Percentiles rank a stretch among this genome's conserved stretches.
These are phyloP conservation scores for Rhynchophorus ferrugineus DNA, from an alignment of 1,140 invertebrate species.

Conservation along the genomic window DNA sequence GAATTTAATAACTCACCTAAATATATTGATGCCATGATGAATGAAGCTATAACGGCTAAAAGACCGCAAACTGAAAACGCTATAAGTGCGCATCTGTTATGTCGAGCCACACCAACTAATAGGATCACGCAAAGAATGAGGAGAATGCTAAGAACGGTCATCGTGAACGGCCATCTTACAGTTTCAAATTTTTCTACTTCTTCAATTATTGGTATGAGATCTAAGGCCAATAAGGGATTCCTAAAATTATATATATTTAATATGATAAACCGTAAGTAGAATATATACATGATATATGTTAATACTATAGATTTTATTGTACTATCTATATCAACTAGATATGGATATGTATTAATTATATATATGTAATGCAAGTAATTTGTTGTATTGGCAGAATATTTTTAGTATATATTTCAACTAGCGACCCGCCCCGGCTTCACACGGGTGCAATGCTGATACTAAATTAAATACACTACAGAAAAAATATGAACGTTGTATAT, in stretches of 20 bases:
- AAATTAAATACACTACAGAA: too few relatives aligned
- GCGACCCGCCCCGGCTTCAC: too few relatives aligned
- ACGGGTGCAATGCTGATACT: too few relatives aligned
- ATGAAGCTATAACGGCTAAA: slow-evolving; percentile 83
- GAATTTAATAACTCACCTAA: slow-evolving; percentile 50
- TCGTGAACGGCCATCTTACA: slow-evolving; percentile 69
- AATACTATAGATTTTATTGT: too few relatives aligned
- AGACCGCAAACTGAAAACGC: slow-evolving; percentile 79
- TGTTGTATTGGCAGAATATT: too few relatives aligned
- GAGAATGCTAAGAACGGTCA: slow-evolving; percentile 66
- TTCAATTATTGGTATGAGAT: slow-evolving; percentile 55
- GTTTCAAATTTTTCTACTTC: slow-evolving; percentile 55
- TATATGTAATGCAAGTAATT: too few relatives aligned
- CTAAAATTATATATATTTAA: slow-evolving; percentile 3
- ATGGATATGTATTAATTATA: too few relatives aligned
- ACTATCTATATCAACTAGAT: too few relatives aligned
- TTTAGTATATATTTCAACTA: too few relatives aligned
- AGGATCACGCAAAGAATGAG: slow-evolving; percentile 73
- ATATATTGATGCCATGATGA: slow-evolving; percentile 78
- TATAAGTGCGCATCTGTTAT: slow-evolving; percentile 75
- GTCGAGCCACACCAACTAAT: slow-evolving; percentile 71
- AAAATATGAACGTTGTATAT: too few relatives aligned
- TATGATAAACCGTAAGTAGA: too few relatives aligned
- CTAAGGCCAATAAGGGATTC: slow-evolving; percentile 56
- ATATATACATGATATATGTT: too few relatives aligned